These are phyloP conservation scores for Pelecanoides urinatrix DNA, from an alignment of 2,113 vertebrate species.

Conservation along the genomic window DNA sequence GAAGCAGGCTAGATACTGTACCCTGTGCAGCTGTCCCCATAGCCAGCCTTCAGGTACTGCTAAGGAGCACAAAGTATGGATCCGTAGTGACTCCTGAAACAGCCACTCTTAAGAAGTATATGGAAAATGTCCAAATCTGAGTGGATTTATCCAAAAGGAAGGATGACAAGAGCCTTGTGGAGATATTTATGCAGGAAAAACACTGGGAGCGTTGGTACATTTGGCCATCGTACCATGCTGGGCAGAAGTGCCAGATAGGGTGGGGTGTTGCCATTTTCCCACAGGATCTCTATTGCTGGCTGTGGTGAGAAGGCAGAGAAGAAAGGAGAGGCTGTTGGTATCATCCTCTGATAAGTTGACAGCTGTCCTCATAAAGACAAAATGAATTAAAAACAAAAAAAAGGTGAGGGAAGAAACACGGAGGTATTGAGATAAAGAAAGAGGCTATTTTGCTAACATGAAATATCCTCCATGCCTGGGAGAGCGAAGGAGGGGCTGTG, in stretches of 20 bases:
- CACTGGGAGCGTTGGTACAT: fast-evolving
- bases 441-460: background rate
- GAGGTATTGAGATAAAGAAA: background rate
- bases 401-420: background rate
- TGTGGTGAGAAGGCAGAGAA: background rate
- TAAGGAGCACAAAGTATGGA: background rate
- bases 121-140: background rate
- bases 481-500: background rate
- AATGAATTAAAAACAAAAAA: background rate
- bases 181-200: background rate
- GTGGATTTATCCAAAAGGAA: background rate
- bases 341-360: background rate
- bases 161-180: background rate
- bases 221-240: background rate
- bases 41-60: background rate
- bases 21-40: background rate
- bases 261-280: background rate
- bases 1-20: background rate
- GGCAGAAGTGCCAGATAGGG: background rate
- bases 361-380: background rate
- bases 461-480: background rate
- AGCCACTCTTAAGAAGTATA: background rate
- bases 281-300: background rate
- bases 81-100: background rate
- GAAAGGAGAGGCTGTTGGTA: background rate